Conservation (phyloP, 2,113 vertebrate genomes). For the Lycaon pictus region DNA sequence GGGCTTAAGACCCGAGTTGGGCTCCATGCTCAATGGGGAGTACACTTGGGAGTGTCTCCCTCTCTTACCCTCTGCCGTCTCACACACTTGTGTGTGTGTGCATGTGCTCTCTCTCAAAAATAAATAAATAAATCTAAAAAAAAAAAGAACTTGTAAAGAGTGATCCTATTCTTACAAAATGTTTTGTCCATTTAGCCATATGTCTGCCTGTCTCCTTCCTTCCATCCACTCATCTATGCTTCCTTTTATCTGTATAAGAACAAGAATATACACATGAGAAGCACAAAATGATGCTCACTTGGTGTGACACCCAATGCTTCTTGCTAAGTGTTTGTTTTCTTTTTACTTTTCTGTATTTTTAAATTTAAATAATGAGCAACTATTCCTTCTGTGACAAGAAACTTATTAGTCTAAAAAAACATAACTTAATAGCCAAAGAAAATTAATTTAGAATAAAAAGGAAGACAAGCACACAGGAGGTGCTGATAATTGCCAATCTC, state of each 20-base stretch:
- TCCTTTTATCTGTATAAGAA: not conserved
- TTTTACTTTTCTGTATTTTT: not conserved
- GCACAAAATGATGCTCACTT: not conserved
- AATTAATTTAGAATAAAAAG: constrained; percentile 27
- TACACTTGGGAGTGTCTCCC: not conserved
- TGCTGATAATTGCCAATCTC: not conserved
- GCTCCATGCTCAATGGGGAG: not conserved
- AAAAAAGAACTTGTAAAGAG: not conserved
- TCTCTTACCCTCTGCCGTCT: not conserved
- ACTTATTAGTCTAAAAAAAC: not conserved
- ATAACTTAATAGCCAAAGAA: not conserved
- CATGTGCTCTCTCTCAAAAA: not conserved
- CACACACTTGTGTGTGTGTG: no score
- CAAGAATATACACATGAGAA: not conserved
- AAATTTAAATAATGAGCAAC: not conserved
- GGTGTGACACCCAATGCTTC: not conserved
- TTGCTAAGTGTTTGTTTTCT: not conserved
- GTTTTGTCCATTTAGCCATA: not conserved
- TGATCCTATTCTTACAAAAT: not conserved
- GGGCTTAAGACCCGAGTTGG: no score
- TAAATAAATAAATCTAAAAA: not conserved
- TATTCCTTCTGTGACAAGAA: constrained; percentile 15
- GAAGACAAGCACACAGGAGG: not conserved
- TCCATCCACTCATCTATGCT: not conserved
- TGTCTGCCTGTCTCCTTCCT: not conserved